Evolutionary conservation across 2,888 invertebrate species (phyloP).

Genomic region (Caenorhabditis sulstoni): DNA sequence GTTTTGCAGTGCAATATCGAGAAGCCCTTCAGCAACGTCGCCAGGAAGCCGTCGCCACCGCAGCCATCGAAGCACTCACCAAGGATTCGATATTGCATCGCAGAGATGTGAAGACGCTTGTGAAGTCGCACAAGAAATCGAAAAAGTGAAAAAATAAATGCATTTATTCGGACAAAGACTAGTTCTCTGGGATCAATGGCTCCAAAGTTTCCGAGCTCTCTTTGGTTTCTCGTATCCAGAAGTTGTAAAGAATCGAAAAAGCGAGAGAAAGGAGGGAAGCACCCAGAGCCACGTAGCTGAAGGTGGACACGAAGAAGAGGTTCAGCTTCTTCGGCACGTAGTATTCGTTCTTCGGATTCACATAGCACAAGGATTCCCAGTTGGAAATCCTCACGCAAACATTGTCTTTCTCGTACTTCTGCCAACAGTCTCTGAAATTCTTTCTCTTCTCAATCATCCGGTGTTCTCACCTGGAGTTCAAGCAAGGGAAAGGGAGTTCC

Average conservation of each 20-base stretch:
- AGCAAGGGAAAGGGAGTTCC: not conserved
- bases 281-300: constrained; percentile 18
- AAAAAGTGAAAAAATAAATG: constrained; percentile 47
- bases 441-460: not conserved
- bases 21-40: constrained; percentile 80
- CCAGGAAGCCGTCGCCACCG: constrained; percentile 79
- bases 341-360: constrained; percentile 15
- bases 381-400: constrained; percentile 15
- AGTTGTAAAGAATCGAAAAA: constrained; percentile 13
- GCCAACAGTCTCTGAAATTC: constrained; percentile 35
- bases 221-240: not conserved
- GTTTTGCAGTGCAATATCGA: constrained; percentile 80
- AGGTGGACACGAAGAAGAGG: not conserved
- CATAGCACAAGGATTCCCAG: constrained; percentile 4
- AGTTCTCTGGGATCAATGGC: constrained; percentile 5
- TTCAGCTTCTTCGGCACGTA: constrained; percentile 7
- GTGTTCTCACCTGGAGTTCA: not conserved
- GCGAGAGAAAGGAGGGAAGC: constrained; percentile 16
- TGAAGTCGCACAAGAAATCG: constrained; percentile 74
- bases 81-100: constrained; percentile 80
- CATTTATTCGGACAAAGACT: not conserved
- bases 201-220: not conserved
- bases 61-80: constrained; percentile 80
- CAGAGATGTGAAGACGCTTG: constrained; percentile 78
- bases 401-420: constrained; percentile 6